Base-by-base conservation (phyloP, 2,888 invertebrate species). In the Pseudoips prasinana region DNA sequence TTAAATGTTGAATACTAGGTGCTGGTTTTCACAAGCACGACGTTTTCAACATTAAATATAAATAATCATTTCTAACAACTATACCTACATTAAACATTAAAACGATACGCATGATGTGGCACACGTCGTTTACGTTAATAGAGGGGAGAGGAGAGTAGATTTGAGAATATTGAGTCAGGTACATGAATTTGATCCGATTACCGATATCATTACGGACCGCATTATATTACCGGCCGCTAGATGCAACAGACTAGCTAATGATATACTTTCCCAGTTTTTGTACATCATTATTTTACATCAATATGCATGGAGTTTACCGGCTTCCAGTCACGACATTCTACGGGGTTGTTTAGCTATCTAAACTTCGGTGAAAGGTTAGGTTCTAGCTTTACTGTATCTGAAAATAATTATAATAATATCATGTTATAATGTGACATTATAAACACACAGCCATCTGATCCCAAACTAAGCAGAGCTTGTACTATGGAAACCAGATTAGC, bases 191-290 rank as follows among this genome's bases (percentile, higher is more conserved):
- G 55, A 56, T 63, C 54, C 46, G 54, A 62, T 63, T 64, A 58
- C 58, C 48, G 44, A 58, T 58, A 54, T 54, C 55, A 62, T 64
- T 64, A 63, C 46, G 39, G 41, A 58, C 45, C 50, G 46, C 48
- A 54, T 43, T 42, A 55, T 45, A 43, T 39, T 41, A 56, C 50
- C 44, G 33, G 31, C 42, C 32, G 39, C 44, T 47, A 40, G 34
- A 28, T 40, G 39, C 49, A 38, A 43, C 38, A 25, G 36, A 41
- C 33, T 18, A 23, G 33, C 31, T 59, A 58, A 63, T 57, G 46
- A 60, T 60, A 58, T 56, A 53, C 49, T 50, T 49, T 51, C 39
- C 32, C 46, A 43, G 49, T 54, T 54, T 49, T 50, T 49, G 35
- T 47, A 35, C 49, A 38, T 51, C 54, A 56, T 51, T 51, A 54